These are phyloP conservation scores for Xerus rutilus DNA, from an alignment of 2,797 vertebrate species.

Conservation along the genomic window DNA sequence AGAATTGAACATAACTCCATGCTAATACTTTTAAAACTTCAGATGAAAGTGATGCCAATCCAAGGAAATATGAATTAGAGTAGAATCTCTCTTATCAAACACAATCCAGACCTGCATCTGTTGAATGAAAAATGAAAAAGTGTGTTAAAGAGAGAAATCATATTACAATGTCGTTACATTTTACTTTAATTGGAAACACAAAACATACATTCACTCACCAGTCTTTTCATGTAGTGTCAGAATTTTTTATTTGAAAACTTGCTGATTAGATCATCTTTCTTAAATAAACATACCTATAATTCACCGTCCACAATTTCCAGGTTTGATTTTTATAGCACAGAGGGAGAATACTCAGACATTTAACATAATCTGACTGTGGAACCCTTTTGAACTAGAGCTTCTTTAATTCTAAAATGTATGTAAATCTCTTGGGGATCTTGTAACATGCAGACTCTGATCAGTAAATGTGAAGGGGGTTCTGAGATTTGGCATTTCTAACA, in stretches of 20 bases:
- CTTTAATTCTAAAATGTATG: neutral
- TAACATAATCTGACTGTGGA: neutral
- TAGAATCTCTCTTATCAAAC: neutral
- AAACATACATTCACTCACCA: neutral
- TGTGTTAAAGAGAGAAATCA: neutral
- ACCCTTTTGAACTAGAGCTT: neutral
- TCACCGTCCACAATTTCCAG: neutral
- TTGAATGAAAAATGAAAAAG: slow-evolving; percentile 33
- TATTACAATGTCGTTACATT: neutral
- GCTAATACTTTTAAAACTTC: neutral
- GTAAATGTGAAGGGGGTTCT: neutral
- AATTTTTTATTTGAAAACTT: neutral
- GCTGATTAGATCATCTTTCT: neutral
- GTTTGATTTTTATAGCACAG: neutral
- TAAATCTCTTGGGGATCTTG: neutral
- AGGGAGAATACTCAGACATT: neutral
- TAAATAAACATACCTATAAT: neutral
- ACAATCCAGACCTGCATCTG: neutral
- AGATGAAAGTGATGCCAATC: neutral
- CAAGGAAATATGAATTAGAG: neutral
- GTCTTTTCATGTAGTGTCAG: neutral
- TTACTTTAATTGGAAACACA: neutral
- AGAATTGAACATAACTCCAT: neutral
- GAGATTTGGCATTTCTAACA: too few relatives aligned
- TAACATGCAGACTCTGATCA: neutral